These are phyloP conservation scores for Trichomycterus rosablanca DNA, from an alignment of 2,113 vertebrate genomes.

Conservation along the genomic window DNA sequence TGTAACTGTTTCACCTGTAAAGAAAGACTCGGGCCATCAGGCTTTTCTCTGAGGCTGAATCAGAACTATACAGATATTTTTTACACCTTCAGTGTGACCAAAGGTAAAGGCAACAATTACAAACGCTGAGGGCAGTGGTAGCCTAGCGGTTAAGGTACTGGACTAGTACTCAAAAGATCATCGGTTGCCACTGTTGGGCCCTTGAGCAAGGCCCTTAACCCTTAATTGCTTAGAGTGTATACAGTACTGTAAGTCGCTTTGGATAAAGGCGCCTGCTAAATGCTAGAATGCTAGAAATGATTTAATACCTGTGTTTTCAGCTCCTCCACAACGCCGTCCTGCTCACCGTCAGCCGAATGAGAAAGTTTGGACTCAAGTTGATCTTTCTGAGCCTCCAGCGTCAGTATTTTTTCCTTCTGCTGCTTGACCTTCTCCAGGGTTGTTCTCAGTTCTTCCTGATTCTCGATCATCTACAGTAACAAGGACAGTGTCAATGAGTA, in stretches of 20 bases:
- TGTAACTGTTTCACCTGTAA: conserved; percentile 32
- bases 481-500: too few species aligned
- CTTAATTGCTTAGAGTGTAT: too few species aligned
- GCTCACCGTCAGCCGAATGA: not conserved
- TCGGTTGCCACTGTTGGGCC: too few species aligned
- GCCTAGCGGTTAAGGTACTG: too few species aligned
- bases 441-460: conserved; percentile 46
- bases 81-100: too few species aligned
- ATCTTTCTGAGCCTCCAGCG: conserved; percentile 8
- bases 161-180: not conserved
- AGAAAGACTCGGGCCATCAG: not conserved
- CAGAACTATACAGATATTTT: too few species aligned
- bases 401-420: conserved; percentile 26
- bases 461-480: conserved; percentile 48
- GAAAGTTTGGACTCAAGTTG: not conserved
- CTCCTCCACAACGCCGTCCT: not conserved
- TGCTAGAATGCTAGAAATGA: not conserved
- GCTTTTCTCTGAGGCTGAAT: too few species aligned
- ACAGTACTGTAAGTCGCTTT: too few species aligned
- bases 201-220: too few species aligned
- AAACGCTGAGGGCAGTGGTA: too few species aligned
- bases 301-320: conserved; percentile 32
- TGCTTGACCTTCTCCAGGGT: conserved; percentile 33
- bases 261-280: too few species aligned
- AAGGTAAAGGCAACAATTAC: too few species aligned